phyloP scores from a whole-genome alignment of 2,113 vertebrate species.

The Colius striatus region DNA sequence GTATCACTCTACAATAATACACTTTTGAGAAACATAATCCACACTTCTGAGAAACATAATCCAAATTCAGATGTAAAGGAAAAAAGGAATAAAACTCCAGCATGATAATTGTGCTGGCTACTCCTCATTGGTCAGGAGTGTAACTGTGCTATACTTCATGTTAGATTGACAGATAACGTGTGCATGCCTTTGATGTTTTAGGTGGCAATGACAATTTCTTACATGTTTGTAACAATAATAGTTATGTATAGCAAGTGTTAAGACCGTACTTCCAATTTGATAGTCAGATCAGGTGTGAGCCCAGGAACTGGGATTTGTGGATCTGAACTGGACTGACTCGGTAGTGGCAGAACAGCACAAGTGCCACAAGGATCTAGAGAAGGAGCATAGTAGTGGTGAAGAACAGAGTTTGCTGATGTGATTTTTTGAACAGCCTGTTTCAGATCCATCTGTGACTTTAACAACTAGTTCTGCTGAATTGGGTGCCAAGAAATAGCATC shows the following conservation, averaged over 20 bases:
- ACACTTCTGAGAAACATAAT: not conserved
- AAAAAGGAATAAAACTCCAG: not conserved
- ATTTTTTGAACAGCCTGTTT: not conserved
- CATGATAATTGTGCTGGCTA: not conserved
- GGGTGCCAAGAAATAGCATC: not conserved
- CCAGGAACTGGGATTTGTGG: not conserved
- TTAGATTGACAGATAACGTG: not conserved
- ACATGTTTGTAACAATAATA: not conserved
- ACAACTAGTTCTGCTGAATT: not conserved
- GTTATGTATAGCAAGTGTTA: not conserved
- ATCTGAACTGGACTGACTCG: not conserved
- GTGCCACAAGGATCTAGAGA: not conserved
- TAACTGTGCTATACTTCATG: accelerated
- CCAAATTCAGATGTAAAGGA: not conserved
- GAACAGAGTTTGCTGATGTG: not conserved
- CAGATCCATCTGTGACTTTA: not conserved
- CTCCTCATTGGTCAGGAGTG: not conserved
- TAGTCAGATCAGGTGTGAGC: not conserved
- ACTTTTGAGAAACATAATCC: not conserved
- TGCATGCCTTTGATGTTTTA: not conserved
- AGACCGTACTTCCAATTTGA: not conserved
- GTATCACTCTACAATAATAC: not conserved
- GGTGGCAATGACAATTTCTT: not conserved
- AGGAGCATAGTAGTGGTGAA: not conserved
- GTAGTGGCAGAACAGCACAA: not conserved